Evolutionary conservation across 2,888 invertebrate genomes (phyloP).

Genomic region (Heliconius charithonia): DNA sequence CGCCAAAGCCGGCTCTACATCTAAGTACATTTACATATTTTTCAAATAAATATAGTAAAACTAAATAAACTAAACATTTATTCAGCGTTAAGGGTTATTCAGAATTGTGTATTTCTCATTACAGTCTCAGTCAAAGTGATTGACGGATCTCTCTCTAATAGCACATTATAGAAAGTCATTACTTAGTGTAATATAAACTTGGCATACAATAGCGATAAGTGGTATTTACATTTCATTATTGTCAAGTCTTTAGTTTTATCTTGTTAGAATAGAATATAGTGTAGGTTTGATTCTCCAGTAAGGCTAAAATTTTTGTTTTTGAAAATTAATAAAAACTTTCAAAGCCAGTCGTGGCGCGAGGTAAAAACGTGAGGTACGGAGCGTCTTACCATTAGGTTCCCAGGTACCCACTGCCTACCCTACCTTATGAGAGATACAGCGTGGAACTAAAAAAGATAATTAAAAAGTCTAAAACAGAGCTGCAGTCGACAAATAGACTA

Average conservation of each 20-base stretch:
- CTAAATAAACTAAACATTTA: not conserved
- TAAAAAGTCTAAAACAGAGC: too few species aligned
- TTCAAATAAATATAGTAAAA: not conserved
- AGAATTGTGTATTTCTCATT: slow-evolving; percentile 14
- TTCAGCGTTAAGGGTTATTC: not conserved
- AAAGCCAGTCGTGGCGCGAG: not conserved
- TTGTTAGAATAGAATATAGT: not conserved
- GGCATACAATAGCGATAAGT: not conserved
- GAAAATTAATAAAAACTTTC: too few species aligned
- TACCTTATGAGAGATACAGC: too few species aligned
- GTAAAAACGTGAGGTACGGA: not conserved
- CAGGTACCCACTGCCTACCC: too few species aligned
- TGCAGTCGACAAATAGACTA: too few species aligned
- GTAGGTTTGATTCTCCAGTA: not conserved
- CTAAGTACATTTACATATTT: not conserved
- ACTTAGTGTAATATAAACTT: slow-evolving; percentile 2
- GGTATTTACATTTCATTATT: not conserved
- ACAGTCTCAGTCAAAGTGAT: slow-evolving; percentile 22
- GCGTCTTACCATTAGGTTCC: too few species aligned
- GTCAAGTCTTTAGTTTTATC: not conserved
- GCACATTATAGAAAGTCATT: slow-evolving; percentile 22
- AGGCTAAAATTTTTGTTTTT: not conserved
- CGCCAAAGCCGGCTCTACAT: not conserved
- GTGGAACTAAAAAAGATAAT: too few species aligned
- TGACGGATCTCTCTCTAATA: slow-evolving; percentile 29